A percentile compares a stretch with the other conserved stretches of the same genome.
Evolutionary conservation across 2,888 invertebrate species (phyloP).

Genomic region (Eurytoma adleriae): DNA sequence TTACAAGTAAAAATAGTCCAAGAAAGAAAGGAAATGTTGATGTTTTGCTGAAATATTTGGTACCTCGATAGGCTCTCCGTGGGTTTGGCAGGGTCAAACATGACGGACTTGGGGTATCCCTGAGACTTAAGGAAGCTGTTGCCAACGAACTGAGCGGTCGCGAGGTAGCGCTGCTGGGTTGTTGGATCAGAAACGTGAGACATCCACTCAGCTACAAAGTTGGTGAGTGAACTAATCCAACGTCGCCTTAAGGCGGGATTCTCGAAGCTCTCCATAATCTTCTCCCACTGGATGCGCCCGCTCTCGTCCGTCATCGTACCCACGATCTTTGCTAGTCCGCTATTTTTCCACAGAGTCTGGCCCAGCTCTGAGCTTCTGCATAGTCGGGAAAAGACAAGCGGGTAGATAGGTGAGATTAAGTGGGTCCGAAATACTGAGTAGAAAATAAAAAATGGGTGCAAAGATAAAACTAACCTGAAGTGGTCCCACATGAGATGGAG

Average conservation of each 20-base stretch:
- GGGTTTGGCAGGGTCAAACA: conserved; percentile 83
- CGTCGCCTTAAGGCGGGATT: conserved; percentile 87
- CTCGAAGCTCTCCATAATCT: conserved; percentile 86
- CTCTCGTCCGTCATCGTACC: conserved; percentile 83
- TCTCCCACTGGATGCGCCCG: conserved; percentile 84
- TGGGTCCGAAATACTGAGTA: too few species aligned
- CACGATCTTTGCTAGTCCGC: conserved; percentile 84
- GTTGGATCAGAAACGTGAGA: conserved; percentile 86
- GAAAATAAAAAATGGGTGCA: neutral
- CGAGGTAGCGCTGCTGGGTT: conserved; percentile 85
- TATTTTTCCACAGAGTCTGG: conserved; percentile 84
- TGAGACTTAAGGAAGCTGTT: conserved; percentile 87
- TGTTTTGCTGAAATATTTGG: too few species aligned
- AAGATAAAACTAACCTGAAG: conserved; percentile 76
- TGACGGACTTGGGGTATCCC: conserved; percentile 84
- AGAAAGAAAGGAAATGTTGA: too few species aligned
- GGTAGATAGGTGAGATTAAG: neutral
- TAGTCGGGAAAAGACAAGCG: neutral
- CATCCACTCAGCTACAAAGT: conserved; percentile 85
- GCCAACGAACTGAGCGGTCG: conserved; percentile 83
- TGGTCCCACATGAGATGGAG: conserved; percentile 87
- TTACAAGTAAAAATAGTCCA: neutral
- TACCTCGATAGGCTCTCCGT: conserved; percentile 83
- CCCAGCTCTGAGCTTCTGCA: conserved; percentile 86
- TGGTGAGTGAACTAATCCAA: conserved; percentile 87